Evolutionary conservation across 2,888 invertebrate species (phyloP), one percentile per base, ranked within the genome.

Genomic region (Scaptomyza parva): DNA sequence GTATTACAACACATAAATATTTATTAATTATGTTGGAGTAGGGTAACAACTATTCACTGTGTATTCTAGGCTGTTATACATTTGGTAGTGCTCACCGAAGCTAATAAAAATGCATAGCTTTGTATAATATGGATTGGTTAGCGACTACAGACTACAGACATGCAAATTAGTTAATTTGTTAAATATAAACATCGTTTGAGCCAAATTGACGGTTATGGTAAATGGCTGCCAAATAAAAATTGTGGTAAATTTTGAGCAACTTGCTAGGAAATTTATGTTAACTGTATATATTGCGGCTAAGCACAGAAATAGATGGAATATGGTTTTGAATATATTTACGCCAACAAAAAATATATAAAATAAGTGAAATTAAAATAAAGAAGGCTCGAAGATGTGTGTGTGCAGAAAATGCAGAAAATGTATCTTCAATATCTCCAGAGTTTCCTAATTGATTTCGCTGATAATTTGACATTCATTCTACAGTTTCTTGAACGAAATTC

Each of bases 121-220:
- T 4, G 28, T 9, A 0, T 24, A 24, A 26, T 26, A n/a, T 33
- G 7, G 1, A 33, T 39, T 30, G 26, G n/a, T 8, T 33, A 9
- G 28, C 14, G 35, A 33, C n/a, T n/a, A 61, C 40, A 28, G 33
- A 33, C 54, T n/a, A 11, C 35, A 17, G 7, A 11, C 44, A 39
- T 30, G 2, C 24, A 53, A 43, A 54, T 26, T 24, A 54, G 64
- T 54, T 48, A 62, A 53, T 48, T 44, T 26, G 48, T 62, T 54
- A 33, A 45, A 62, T 45, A 17, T 52, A 17, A 52, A 12, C 48
- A 53, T 24, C 1, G 45, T 37, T 53, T 48, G 8, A 37, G 22
- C 24, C 62, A 62, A 48, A 39, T 48, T 41, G 53, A 35, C 37
- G 18, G 41, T 33, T 48, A n/a, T 39, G 22, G 24, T 22, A 52